Conservation (phyloP, 2,888 invertebrate species). For the Biston stratarius region DNA sequence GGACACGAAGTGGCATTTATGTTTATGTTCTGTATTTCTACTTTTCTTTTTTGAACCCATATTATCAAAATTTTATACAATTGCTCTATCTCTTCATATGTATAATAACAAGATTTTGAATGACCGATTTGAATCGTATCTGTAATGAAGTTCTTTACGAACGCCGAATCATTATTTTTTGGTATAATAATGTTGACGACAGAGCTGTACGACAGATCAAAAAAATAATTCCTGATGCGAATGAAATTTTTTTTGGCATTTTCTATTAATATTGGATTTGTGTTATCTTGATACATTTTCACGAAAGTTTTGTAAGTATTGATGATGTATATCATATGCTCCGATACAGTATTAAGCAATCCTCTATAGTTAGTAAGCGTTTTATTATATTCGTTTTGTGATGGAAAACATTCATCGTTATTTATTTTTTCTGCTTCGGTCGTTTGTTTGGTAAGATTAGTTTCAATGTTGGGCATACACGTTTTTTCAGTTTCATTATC, state of each 20-base stretch:
- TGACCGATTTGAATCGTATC: conserved; percentile 48
- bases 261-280: conserved; percentile 20
- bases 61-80: conserved; percentile 54
- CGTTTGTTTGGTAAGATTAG: background rate
- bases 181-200: conserved; percentile 55
- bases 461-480: background rate
- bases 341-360: conserved; percentile 44
- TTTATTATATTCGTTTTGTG: background rate
- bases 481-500: background rate
- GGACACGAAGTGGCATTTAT: background rate
- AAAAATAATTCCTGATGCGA: conserved; percentile 50
- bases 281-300: conserved; percentile 15
- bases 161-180: conserved; percentile 51
- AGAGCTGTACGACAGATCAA: conserved; percentile 53
- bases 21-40: conserved; percentile 14
- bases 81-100: conserved; percentile 42
- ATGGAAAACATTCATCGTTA: background rate
- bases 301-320: conserved; percentile 42
- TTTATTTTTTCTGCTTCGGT: background rate
- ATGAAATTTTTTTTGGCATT: conserved; percentile 38
- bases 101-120: conserved; percentile 15
- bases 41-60: conserved; percentile 53
- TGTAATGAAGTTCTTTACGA: conserved; percentile 51
- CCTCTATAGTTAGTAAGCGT: background rate
- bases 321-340: conserved; percentile 50